phyloP scores from a whole-genome alignment of 2,797 vertebrate species.

The Chrysocyon brachyurus region DNA sequence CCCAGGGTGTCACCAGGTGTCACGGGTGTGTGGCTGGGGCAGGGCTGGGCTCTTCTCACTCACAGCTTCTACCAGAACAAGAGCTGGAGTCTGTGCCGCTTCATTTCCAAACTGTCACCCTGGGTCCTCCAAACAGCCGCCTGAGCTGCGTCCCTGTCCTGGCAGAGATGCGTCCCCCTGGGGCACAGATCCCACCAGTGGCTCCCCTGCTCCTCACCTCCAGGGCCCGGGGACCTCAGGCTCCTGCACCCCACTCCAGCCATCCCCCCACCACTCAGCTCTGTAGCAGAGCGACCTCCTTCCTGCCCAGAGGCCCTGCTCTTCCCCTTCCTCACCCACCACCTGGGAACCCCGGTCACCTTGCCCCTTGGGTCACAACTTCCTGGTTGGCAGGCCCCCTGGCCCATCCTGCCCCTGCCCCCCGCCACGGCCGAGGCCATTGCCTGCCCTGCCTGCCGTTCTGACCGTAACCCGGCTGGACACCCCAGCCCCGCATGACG shows the following conservation, averaged over 20 bases:
- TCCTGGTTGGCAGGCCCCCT: background rate
- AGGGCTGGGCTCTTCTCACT: accelerated
- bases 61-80: background rate
- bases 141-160: accelerated
- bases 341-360: background rate
- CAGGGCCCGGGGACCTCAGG: accelerated
- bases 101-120: background rate
- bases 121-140: background rate
- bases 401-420: background rate
- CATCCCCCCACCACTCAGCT: background rate
- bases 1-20: accelerated
- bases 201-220: too few species aligned
- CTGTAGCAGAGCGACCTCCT: background rate
- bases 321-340: background rate
- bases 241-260: too few species aligned
- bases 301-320: background rate
- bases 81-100: background rate
- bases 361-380: background rate
- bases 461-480: background rate
- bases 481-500: background rate
- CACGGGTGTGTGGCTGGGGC: accelerated
- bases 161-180: accelerated
- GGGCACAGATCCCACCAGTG: accelerated
- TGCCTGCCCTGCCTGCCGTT: background rate
- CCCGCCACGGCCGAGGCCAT: too few species aligned